phyloP scores from a whole-genome alignment of 2,797 vertebrate species.

The Gastrophryne carolinensis region DNA sequence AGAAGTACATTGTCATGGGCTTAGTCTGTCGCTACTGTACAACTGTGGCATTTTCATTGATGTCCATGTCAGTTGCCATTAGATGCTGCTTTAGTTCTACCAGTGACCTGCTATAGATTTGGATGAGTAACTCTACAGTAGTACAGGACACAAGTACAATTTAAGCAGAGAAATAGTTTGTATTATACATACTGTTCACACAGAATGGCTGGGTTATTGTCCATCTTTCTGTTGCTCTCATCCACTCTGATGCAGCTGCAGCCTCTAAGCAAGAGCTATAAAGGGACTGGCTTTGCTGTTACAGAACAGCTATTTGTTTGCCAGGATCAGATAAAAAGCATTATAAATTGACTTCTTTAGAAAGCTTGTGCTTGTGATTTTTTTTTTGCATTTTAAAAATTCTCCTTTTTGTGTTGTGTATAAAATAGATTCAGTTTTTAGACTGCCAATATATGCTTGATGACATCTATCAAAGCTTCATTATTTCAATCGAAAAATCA shows the following conservation, averaged over 20 bases:
- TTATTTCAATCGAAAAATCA: no score
- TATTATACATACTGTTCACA: neutral
- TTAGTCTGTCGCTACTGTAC: no score
- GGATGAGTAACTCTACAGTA: no score
- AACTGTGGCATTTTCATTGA: no score
- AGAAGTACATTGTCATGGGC: no score
- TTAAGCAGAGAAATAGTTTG: neutral
- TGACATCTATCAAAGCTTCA: no score
- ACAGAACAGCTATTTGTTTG: neutral
- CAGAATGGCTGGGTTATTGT: neutral
- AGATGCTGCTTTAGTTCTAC: no score
- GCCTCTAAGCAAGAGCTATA: neutral
- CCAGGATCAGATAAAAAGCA: neutral
- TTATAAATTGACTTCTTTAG: neutral
- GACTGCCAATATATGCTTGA: no score
- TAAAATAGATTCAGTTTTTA: neutral
- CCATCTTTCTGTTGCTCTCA: neutral
- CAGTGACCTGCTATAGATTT: no score
- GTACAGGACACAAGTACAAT: neutral
- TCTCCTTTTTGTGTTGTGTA: neutral
- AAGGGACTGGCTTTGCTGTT: neutral
- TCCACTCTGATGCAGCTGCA: conserved; percentile 6
- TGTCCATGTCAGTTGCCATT: no score
- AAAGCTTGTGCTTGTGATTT: neutral
- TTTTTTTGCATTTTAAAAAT: neutral